Evolutionary conservation across 2,888 invertebrate species (phyloP), one percentile per base, ranked within the genome.

Genomic region (Theristus sp.): DNA sequence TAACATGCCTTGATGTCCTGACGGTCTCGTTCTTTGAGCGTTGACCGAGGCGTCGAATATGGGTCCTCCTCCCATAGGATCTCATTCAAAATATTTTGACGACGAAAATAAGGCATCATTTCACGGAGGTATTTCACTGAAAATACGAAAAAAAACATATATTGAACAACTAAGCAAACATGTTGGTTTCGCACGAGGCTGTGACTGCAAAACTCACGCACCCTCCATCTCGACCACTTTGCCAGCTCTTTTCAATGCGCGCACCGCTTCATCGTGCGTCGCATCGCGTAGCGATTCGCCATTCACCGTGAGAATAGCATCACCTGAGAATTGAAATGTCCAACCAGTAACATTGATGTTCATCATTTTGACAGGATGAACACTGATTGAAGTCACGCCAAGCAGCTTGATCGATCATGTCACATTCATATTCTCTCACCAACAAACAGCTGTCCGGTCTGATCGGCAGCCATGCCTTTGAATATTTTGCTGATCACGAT

Each of bases 401-500:
- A n/a, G n/a, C n/a, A n/a, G n/a, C n/a, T n/a, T n/a, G n/a, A n/a
- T n/a, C n/a, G n/a, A n/a, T n/a, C n/a, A n/a, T n/a, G n/a, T n/a
- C n/a, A n/a, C n/a, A n/a, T n/a, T n/a, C n/a, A n/a, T n/a, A n/a
- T n/a, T n/a, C n/a, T n/a, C n/a, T n/a, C n/a, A 58, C 58, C 98
- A 3, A 98, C 94, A 79, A 93, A 98, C 63, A 98, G 79, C 74
- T 93, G 89, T 73, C 91, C 93, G 28, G 96, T 96, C 67, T 87
- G 84, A 76, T 96, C 96, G 57, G 96, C 96, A n/a, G 96, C 93
- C 94, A 96, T 93, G 62, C 80, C 80, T 72, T 80, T 78, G 76
- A 96, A 96, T 75, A 98, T 96, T 80, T 96, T 96, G 65, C 93
- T 93, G 75, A 96, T 96, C 63, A 96, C 82, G 70, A 98, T 96